These are phyloP conservation scores for Nyctibius bracteatus DNA, from an alignment of 2,113 vertebrate species.

Conservation along the genomic window DNA sequence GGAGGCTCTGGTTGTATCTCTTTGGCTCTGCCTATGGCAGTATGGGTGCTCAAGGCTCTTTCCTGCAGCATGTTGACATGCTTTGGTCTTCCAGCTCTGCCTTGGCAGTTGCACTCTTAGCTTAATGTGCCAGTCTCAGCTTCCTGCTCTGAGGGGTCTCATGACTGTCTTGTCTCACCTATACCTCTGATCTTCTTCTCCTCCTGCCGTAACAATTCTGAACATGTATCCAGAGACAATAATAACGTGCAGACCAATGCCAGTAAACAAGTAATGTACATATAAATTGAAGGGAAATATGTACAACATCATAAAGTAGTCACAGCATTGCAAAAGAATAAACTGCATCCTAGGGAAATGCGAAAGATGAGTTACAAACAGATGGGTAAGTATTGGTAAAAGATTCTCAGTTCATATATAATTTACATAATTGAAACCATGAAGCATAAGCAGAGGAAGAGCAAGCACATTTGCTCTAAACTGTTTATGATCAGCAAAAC, in stretches of 20 bases:
- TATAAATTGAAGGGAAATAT: neutral
- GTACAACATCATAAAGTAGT: neutral
- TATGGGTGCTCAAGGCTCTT: neutral
- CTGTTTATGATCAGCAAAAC: neutral
- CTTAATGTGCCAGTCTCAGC: neutral
- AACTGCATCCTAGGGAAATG: neutral
- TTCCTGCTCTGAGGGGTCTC: neutral
- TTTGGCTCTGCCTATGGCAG: neutral
- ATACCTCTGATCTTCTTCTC: neutral
- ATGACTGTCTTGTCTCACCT: neutral
- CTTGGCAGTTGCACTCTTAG: neutral
- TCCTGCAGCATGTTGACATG: rapidly evolving
- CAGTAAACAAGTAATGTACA: neutral
- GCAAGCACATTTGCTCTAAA: neutral
- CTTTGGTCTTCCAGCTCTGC: neutral
- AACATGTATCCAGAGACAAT: neutral
- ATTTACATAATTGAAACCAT: neutral
- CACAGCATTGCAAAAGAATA: neutral
- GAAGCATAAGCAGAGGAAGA: neutral
- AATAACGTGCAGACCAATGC: neutral
- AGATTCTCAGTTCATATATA: neutral
- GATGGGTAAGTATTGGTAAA: neutral
- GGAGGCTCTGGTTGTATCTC: neutral
- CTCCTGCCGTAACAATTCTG: neutral
- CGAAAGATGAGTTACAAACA: neutral